These are phyloP conservation scores for Chironomus riparius DNA, from an alignment of 2,888 invertebrate species.

Conservation along the genomic window DNA sequence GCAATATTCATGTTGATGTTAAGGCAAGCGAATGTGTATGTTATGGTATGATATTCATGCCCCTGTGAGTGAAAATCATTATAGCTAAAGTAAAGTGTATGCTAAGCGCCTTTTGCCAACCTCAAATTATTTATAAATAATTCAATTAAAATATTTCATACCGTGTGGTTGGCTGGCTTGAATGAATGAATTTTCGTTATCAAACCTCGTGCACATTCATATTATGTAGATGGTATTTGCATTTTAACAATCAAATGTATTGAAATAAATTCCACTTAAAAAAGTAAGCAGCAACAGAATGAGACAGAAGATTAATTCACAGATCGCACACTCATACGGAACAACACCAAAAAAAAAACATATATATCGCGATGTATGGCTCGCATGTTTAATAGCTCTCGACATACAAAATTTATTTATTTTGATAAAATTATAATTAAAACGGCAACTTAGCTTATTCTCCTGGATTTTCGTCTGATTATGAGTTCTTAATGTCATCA, in stretches of 20 bases:
- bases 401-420: conserved; percentile 2
- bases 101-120: background rate
- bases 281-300: background rate
- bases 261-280: no score
- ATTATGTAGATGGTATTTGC: no score
- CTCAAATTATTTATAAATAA: conserved; percentile 12
- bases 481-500: no score
- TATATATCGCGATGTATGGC: background rate
- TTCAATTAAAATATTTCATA: conserved; percentile 11
- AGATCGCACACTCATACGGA: background rate
- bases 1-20: no score
- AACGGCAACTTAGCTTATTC: no score
- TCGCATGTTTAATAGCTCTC: conserved; percentile 12
- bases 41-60: no score
- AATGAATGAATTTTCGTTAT: background rate
- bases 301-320: background rate
- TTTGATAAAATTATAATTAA: no score
- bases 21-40: no score
- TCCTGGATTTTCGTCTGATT: no score
- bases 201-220: background rate
- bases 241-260: no score
- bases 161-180: background rate
- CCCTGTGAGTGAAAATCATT: no score
- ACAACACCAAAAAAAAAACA: background rate
- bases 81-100: background rate